phyloP scores from a whole-genome alignment of 1,140 invertebrate genomes.

The Drosophila ficusphila region DNA sequence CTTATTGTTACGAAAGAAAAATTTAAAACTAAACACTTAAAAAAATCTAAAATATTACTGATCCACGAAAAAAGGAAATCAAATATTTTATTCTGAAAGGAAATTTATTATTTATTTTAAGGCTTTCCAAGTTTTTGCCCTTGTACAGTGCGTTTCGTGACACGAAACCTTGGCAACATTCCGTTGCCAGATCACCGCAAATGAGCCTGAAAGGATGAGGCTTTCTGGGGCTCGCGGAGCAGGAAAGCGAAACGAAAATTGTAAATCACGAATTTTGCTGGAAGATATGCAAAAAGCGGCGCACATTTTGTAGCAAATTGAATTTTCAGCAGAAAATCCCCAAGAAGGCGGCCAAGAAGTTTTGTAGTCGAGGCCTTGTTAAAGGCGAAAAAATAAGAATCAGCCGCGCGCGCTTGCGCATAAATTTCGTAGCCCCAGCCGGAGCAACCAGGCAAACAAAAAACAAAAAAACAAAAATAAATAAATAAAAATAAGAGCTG shows the following conservation, averaged over 20 bases:
- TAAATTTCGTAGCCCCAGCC: conserved; percentile 62
- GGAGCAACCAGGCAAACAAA: conserved; percentile 5
- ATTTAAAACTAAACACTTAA: too few species aligned
- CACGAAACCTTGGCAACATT: conserved; percentile 17
- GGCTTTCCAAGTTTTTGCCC: not conserved
- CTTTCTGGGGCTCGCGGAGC: conserved; percentile 36
- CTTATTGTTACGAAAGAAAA: too few species aligned
- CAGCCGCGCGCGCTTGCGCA: conserved; percentile 77
- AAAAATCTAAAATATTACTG: too few species aligned
- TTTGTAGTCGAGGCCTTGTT: conserved; percentile 63
- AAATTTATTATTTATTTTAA: not conserved
- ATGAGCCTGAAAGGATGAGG: conserved; percentile 60
- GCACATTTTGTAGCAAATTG: conserved; percentile 83
- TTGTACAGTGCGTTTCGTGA: conserved; percentile 18
- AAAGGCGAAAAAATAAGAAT: conserved; percentile 83
- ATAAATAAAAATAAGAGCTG: conserved; percentile 58
- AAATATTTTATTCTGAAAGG: too few species aligned
- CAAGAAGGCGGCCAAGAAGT: conserved; percentile 17
- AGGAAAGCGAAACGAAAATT: conserved; percentile 80
- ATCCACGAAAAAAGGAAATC: too few species aligned
- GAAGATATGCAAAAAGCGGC: conserved; percentile 82
- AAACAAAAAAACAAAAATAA: conserved; percentile 52
- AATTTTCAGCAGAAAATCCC: conserved; percentile 79
- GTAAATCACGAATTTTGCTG: conserved; percentile 84
- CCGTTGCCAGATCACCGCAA: conserved; percentile 36